Conservation (phyloP, 2,113 vertebrate genomes). For the Uria aalge region DNA sequence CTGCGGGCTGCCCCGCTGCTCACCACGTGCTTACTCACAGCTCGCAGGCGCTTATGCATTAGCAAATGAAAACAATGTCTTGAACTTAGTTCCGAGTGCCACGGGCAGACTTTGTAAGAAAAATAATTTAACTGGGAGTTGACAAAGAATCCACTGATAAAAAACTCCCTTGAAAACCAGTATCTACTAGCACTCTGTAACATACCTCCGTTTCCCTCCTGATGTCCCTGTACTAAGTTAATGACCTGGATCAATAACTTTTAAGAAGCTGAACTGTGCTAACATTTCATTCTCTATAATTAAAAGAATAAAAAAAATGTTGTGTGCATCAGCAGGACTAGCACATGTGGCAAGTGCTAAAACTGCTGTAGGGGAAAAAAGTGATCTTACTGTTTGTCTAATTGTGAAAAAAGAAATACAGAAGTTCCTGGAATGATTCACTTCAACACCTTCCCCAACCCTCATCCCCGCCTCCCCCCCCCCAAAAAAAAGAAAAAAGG, state of each 20-base stretch:
- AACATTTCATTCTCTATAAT: background rate
- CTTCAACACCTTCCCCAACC: background rate
- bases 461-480: too few relatives aligned
- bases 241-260: background rate
- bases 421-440: background rate
- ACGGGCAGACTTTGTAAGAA: background rate
- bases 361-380: background rate
- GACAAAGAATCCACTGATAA: background rate
- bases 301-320: background rate
- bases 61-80: background rate
- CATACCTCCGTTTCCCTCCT: background rate
- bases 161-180: background rate
- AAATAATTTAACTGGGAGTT: background rate
- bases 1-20: background rate
- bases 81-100: background rate
- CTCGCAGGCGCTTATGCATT: background rate
- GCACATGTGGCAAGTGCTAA: background rate
- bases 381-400: background rate
- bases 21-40: accelerated
- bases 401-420: background rate
- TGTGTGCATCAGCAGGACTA: background rate
- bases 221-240: background rate
- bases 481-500: background rate
- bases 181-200: background rate
- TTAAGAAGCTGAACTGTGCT: background rate